Evolutionary conservation across 2,113 vertebrate genomes (phyloP).

Genomic region (Gallinago jamesoni): DNA sequence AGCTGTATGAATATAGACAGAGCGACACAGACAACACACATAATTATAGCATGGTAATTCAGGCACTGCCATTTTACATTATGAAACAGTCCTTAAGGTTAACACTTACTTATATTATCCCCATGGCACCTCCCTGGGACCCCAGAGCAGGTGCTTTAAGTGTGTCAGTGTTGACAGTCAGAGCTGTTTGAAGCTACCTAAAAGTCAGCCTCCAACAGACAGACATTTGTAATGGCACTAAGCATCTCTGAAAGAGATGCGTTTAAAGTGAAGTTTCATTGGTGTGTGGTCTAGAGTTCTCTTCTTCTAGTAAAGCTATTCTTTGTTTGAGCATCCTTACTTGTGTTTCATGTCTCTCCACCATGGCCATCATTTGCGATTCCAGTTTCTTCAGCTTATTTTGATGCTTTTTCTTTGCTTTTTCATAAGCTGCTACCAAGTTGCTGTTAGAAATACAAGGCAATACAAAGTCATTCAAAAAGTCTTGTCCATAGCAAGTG

Average conservation of each 20-base stretch:
- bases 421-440: conserved; percentile 89
- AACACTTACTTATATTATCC: conserved; percentile 48
- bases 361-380: conserved; percentile 92
- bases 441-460: conserved; percentile 74
- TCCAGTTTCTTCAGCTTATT: conserved; percentile 90
- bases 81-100: conserved; percentile 32
- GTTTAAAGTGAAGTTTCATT: conserved; percentile 88
- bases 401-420: conserved; percentile 91
- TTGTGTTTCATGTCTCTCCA: conserved; percentile 89
- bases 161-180: neutral
- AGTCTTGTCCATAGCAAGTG: neutral
- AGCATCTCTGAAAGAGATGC: neutral
- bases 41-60: conserved; percentile 13
- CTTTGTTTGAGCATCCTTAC: conserved; percentile 89
- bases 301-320: conserved; percentile 87
- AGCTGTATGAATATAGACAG: neutral
- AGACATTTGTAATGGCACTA: conserved; percentile 9
- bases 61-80: conserved; percentile 63
- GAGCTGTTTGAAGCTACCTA: neutral
- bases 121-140: conserved; percentile 27
- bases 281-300: conserved; percentile 85
- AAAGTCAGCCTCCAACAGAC: neutral
- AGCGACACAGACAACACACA: conserved; percentile 17
- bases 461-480: neutral
- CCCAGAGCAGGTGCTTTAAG: neutral